Base-by-base conservation (phyloP, 2,888 invertebrate genomes). In the Leptopterna dolabrata region DNA sequence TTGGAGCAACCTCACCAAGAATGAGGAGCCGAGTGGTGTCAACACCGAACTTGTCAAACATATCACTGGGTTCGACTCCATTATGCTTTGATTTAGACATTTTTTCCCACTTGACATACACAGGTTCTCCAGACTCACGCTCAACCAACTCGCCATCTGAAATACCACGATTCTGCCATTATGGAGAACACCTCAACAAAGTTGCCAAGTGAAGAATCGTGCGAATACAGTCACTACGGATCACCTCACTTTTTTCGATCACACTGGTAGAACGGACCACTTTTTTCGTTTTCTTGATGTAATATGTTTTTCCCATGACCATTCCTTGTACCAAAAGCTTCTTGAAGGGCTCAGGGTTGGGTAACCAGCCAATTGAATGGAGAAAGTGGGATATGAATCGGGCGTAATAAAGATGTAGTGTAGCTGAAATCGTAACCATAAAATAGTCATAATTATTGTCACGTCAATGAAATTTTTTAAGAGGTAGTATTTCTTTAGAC, bases 11-110 rank as follows among this genome's bases (percentile, higher is more conserved):
- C 92, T 97, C 96, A 0, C 96, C 96, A 88, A 99, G 93, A 89
- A 99, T 96, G 80, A 98, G 94, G 45, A 99, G 93, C 86, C 99
- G 93, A 1, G 97, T 97, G 19, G 97, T 96, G 92, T 99, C 99
- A 89, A 96, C 94, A 0, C 99, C 98, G 92, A 96, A 96, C 89
- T 95, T 93, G 0, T 93, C 91, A 86, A 99, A 93, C 91, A 99
- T 94, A 85, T 95, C 94, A 90, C 95, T 93, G 14, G 99, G 99
- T 92, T 97, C 97, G n/a, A 97, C 96, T 0, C 99, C 99, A 92
- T 99, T 99, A 90, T 95, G 93, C 92, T 99, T 99, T 0, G 99
- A 99, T 93, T 99, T 99, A 90, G 98, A 98, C 99, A 99, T 99
- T 93, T 99, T 99, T 91, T 99, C 99, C 97, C 97, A 99, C 41